Conservation (phyloP, 2,113 vertebrate genomes). For the Eleginops maclovinus region DNA sequence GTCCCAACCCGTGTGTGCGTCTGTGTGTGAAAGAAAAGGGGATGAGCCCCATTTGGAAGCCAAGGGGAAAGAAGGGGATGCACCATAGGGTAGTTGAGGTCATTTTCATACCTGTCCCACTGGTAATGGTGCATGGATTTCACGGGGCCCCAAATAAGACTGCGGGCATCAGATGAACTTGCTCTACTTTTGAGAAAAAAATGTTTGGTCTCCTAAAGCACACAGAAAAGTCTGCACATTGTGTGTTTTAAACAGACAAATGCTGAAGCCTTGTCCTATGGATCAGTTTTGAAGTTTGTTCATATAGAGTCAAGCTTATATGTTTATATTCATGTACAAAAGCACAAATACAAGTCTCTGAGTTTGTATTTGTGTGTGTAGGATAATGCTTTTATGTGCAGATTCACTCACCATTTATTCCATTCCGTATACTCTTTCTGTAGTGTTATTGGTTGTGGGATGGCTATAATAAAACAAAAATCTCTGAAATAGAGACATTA, state of each 20-base stretch:
- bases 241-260: too few species aligned
- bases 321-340: background rate
- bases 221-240: background rate
- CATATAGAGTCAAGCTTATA: too few species aligned
- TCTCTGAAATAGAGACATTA: too few species aligned
- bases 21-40: constrained; percentile 17
- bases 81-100: constrained; percentile 45
- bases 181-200: constrained; percentile 20
- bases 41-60: constrained; percentile 42
- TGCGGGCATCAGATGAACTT: constrained; percentile 58
- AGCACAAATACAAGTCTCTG: background rate
- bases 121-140: constrained; percentile 70
- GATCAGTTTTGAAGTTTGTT: too few species aligned
- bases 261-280: too few species aligned
- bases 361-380: too few species aligned
- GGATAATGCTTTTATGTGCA: too few species aligned
- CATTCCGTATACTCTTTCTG: too few species aligned
- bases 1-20: background rate
- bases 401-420: too few species aligned
- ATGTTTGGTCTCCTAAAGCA: background rate
- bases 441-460: too few species aligned
- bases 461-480: too few species aligned
- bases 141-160: constrained; percentile 65
- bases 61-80: constrained; percentile 22
- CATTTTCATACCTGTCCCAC: constrained; percentile 81